Percentiles rank a stretch among this genome's conserved stretches.
Evolutionary conservation across 2,888 invertebrate species (phyloP).

Genomic region (Myopa tessellatipennis): DNA sequence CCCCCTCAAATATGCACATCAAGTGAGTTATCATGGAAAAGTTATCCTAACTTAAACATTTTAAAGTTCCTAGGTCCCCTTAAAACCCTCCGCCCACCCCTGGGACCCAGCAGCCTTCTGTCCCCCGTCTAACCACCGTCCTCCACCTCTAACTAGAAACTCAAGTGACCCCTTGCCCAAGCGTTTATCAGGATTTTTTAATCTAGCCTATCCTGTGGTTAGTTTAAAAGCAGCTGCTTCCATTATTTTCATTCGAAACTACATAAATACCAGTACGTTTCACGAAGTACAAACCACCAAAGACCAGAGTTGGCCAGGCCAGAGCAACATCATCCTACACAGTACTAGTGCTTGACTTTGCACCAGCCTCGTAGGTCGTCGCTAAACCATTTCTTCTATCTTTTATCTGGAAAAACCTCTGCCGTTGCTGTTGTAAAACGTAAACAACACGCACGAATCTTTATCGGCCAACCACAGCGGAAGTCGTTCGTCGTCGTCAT

Average conservation of each 20-base stretch:
- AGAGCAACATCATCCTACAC: no score
- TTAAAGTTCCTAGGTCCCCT: no score
- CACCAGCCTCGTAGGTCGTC: no score
- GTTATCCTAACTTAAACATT: no score
- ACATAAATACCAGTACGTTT: neutral
- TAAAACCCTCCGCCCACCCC: no score
- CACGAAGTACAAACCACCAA: neutral
- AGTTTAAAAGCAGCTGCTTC: neutral
- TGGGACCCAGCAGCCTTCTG: no score
- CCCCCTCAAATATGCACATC: no score
- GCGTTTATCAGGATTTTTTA: neutral
- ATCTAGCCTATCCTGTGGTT: neutral
- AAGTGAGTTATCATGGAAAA: no score
- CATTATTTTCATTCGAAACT: neutral
- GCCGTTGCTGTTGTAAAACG: neutral
- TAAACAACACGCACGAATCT: constrained; percentile 16
- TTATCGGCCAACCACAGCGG: constrained; percentile 4
- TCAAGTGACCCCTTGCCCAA: neutral
- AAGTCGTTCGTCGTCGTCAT: neutral
- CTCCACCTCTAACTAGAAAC: no score
- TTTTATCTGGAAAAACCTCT: neutral
- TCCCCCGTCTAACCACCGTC: no score
- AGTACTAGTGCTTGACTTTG: no score
- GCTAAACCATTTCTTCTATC: neutral
- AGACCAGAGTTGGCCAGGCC: no score